Base-by-base conservation (phyloP, 2,113 vertebrate genomes). In the Procavia capensis region DNA sequence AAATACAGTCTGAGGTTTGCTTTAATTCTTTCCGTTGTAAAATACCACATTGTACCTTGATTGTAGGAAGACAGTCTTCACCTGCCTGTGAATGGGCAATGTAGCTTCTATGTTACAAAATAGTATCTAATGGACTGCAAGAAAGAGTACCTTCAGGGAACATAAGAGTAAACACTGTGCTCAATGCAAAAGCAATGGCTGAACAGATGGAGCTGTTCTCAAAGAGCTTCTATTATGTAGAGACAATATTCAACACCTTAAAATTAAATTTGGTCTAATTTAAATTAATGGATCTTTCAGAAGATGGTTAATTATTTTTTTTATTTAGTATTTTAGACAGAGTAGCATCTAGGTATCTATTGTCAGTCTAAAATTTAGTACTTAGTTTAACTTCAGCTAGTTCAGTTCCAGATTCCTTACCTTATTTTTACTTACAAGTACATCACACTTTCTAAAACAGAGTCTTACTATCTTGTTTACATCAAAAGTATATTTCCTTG, bases 241-340 rank as follows among this genome's bases (percentile, higher is more conserved):
- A 84, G 63, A 68, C 5, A 91, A 92, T 89, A 50, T 16, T 39
- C 20, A 74, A 88, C 36, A 76, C 3, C 22, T 36, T 64, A 75
- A 87, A 50, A 86, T 85, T 74, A 47, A 64, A 25, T 88, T 47
- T 43, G 63, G 6, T 74, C 36, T 43, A 70, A 45, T 41, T 72
- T 82, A 93, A 88, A 68, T 75, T 68, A 70, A 94, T 91, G 47
- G 3, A 64, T 80, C 20, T 78, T 75, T 95, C 59, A 84, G 59
- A 85, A 93, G 88, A 85, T 47, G 20, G 31, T 54, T 31, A 19
- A 63, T 88, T 94, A 36, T 41, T 75, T 41, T 80, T 80, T 91
- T 92, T 54, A 86, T 83, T 84, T 70, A 88, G 25, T 64, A 31
- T 78, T 61, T 54, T 45, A 81, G 61, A 82, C 45, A 72, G 86